A percentile compares a stretch with the other conserved stretches of the same genome.
phyloP scores from a whole-genome alignment of 2,113 vertebrate species.

The Phoxinus phoxinus region DNA sequence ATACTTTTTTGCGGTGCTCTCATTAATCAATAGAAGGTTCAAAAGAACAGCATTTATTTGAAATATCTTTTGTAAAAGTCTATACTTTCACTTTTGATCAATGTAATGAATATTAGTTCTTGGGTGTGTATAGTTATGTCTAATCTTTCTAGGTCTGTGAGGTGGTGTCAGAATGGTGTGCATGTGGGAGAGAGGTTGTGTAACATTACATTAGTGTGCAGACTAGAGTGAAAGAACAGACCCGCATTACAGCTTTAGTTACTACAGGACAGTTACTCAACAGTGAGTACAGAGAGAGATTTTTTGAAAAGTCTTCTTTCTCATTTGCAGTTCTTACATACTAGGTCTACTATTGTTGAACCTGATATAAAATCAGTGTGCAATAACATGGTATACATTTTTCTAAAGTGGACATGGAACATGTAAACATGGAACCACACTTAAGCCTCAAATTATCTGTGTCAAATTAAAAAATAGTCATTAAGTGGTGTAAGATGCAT shows the following conservation, averaged over 20 bases:
- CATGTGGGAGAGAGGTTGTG: neutral
- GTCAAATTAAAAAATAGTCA: neutral
- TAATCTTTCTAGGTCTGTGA: neutral
- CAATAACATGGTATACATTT: neutral
- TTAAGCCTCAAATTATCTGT: neutral
- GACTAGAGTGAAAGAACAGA: neutral
- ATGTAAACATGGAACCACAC: neutral
- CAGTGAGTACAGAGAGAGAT: neutral
- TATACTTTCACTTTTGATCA: too few relatives aligned
- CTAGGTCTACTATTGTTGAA: neutral
- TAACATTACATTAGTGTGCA: conserved; percentile 18
- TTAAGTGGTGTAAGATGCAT: neutral
- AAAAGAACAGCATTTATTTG: neutral
- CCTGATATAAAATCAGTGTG: neutral
- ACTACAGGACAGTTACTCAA: conserved; percentile 43
- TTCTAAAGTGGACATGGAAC: neutral
- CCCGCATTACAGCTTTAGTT: neutral
- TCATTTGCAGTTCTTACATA: neutral
- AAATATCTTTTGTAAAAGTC: too few relatives aligned
- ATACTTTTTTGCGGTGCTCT: neutral
- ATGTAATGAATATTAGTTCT: neutral
- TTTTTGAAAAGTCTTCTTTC: neutral
- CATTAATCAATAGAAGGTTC: neutral
- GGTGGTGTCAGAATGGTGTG: conserved; percentile 16
- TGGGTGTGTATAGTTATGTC: conserved; percentile 3